Evolutionary conservation across 2,888 invertebrate species (phyloP), one percentile per base, ranked within the genome.

Genomic region (Himalopsyche tibetana): DNA sequence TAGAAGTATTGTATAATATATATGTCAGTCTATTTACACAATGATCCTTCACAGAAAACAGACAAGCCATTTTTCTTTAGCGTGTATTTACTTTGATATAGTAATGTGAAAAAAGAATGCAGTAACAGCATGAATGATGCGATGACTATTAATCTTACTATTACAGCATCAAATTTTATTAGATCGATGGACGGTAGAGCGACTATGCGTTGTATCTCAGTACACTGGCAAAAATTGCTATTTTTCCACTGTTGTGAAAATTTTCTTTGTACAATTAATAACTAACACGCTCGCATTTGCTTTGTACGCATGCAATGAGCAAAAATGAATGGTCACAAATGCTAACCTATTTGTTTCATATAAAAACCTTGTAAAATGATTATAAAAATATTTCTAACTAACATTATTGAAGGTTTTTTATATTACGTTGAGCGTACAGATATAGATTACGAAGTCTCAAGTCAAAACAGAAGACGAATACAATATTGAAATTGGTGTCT

Each of bases 241-340:
- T 15, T 63, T 63, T 74, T 36, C 11, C 28, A 36, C 74, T 11
- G 15, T 12, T 15, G 74, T 36, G 36, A 74, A 74, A 11, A 74
- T 36, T 74, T 74, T 38, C 28, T 74, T 74, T 74, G 74, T 74
- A 74, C 74, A 74, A 38, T 36, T 74, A 74, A 38, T 36, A 74
- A 74, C 74, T 74, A 74, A 74, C 36, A 74, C 15, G 74, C 36
- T 36, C 74, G 36, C 74, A 74, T 74, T 74, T 36, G 74, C 9
- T 74, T 74, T 74, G 36, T 74, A 38, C 38, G 38, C 74, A 74
- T 74, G 74, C 74, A 74, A 36, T 36, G 74, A 74, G 74, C 74
- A 74, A 74, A 74, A 74, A 74, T 74, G 74, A 74, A 74, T 74
- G 74, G 74, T 74, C 74, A 74, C 74, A 74, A 80, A 80, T 80